Evolutionary conservation across 2,113 vertebrate species (phyloP).

Genomic region (Camelus bactrianus): DNA sequence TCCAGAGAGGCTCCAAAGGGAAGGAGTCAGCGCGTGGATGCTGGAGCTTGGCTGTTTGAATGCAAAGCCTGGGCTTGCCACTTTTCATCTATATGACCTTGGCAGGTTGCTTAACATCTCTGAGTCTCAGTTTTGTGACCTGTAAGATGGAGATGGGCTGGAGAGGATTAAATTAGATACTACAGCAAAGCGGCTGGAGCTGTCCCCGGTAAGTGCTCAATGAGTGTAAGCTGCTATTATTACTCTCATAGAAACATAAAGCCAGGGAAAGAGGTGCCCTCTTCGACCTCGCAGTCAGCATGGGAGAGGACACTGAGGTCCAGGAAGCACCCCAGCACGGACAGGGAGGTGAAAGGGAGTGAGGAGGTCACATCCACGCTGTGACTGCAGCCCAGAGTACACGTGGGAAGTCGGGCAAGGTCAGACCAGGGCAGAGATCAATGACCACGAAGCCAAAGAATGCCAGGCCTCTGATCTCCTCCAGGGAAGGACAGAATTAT

Average conservation of each 20-base stretch:
- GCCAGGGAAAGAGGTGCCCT: not conserved
- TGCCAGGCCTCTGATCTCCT: not conserved
- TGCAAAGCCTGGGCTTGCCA: not conserved
- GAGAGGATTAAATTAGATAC: not conserved
- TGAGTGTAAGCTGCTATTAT: not conserved
- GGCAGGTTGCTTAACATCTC: not conserved
- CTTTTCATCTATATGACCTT: not conserved
- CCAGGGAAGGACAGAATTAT: too few species aligned
- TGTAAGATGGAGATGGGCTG: not conserved
- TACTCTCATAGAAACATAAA: not conserved
- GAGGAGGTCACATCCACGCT: accelerated
- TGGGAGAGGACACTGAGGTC: not conserved
- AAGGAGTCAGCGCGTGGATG: not conserved
- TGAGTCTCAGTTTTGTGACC: not conserved
- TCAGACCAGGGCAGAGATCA: not conserved
- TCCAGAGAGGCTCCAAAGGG: not conserved
- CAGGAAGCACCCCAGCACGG: not conserved
- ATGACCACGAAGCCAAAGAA: too few species aligned
- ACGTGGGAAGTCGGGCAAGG: accelerated
- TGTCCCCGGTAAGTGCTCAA: not conserved
- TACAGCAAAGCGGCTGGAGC: not conserved
- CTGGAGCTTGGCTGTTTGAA: not conserved
- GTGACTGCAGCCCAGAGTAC: too few species aligned
- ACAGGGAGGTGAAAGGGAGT: not conserved
- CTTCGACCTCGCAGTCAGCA: accelerated